These are phyloP conservation scores for Plutella xylostella DNA, from an alignment of 2,888 invertebrate species.

Conservation along the genomic window DNA sequence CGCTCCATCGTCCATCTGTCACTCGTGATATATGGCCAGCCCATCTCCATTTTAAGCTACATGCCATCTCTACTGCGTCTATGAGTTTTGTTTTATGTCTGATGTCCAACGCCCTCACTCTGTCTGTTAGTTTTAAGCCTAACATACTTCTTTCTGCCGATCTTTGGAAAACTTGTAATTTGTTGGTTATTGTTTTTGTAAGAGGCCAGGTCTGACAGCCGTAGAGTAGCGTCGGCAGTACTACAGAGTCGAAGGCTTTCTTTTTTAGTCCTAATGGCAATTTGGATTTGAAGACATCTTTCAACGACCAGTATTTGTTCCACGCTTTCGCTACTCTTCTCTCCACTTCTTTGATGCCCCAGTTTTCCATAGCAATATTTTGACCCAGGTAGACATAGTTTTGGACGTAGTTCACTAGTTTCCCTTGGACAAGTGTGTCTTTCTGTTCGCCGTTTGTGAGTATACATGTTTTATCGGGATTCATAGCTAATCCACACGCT, in stretches of 20 bases:
- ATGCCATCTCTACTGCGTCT: neutral
- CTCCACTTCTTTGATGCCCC: neutral
- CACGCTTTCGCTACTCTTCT: neutral
- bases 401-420: neutral
- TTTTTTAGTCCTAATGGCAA: neutral
- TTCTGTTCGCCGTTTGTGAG: neutral
- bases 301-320: neutral
- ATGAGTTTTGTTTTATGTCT: neutral
- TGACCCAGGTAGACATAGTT: neutral
- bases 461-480: neutral
- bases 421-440: neutral
- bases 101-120: neutral
- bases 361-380: neutral
- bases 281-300: neutral
- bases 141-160: neutral
- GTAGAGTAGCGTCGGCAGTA: neutral
- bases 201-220: constrained; percentile 1
- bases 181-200: neutral
- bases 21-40: neutral
- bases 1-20: neutral
- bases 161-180: neutral
- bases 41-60: neutral
- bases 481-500: neutral
- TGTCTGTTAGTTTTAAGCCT: neutral
- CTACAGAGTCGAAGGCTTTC: neutral